These are phyloP conservation scores for Carassius carassius DNA, from an alignment of 2,113 vertebrate genomes.

Conservation along the genomic window DNA sequence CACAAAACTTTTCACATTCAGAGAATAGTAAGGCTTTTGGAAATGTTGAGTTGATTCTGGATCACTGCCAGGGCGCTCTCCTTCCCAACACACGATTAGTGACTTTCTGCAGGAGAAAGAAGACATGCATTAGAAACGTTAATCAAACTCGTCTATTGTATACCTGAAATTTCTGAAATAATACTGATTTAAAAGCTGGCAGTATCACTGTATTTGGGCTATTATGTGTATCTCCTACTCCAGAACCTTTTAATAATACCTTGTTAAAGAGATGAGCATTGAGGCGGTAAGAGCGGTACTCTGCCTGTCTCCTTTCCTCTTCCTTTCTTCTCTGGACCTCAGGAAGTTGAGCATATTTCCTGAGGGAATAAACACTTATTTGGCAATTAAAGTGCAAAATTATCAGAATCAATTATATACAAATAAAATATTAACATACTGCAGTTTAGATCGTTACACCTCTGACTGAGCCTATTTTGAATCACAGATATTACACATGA, in stretches of 20 bases:
- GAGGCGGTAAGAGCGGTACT: conserved; percentile 81
- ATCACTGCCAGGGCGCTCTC: conserved; percentile 64
- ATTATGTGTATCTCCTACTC: not conserved
- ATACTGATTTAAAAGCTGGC: not conserved
- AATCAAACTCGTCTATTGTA: not conserved
- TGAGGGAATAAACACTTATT: conserved; percentile 56
- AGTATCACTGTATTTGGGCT: not conserved
- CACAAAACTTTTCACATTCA: not conserved
- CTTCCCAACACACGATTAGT: conserved; percentile 67
- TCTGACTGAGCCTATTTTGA: not conserved
- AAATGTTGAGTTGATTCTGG: not conserved
- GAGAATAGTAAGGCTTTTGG: not conserved
- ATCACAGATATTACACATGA: not conserved
- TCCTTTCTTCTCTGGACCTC: conserved; percentile 83
- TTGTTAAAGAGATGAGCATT: conserved; percentile 88
- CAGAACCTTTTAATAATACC: conserved; percentile 59
- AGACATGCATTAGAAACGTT: not conserved
- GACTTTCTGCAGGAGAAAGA: conserved; percentile 69
- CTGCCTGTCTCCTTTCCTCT: conserved; percentile 81
- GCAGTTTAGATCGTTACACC: not conserved
- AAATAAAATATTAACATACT: not conserved
- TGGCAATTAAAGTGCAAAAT: not conserved
- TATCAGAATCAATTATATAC: not conserved
- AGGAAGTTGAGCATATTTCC: conserved; percentile 90
- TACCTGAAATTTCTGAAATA: not conserved